Evolutionary conservation across 1,140 invertebrate genomes (phyloP), one percentile per base, ranked within the genome.

Genomic region (Drosophila simulans): DNA sequence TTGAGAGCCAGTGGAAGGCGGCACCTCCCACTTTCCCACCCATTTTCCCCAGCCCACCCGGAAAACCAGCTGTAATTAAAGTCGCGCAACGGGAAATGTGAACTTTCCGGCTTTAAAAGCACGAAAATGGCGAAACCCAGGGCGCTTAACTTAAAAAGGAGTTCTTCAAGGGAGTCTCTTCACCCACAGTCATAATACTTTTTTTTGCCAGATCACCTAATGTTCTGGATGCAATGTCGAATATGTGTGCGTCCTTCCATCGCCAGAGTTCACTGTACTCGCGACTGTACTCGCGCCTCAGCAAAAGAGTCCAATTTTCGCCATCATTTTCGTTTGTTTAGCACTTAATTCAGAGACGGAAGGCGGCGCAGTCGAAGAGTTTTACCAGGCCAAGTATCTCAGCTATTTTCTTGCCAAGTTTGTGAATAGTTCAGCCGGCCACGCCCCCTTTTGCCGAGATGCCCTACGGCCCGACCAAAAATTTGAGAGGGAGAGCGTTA

Each of bases 21-120:
- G 17, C 40, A 8, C 17, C 27, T 13, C 10, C 37, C 10, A n/a
- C 20, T 27, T 31, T 22, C 3, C 12, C 1, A 13, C 39, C 34
- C n/a, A 49, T 15, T 48, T 48, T 35, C 27, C 37, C 17, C 15
- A 5, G 22, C 4, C 20, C 13, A 5, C 25, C 25, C 4, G 34
- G 20, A 52, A 60, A 40, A 3, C 13, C 15, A 54, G 69, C 34
- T 57, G 62, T 77, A 77, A 77, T 76, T 76, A 68, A 39, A 76
- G 73, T 34, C 62, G 72, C 62, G 49, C 71, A 48, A 59, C 62
- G 73, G 54, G 43, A 76, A 76, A 76, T 76, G 72, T 37, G 72
- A 68, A 55, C 58, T 77, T 55, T 42, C 46, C 58, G 54, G 40
- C 51, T 40, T 58, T 39, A 54, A 65, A 75, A 39, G 48, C 46